Conservation (phyloP, 2,797 vertebrate genomes). For the Myiothlypis chrysogaster region DNA sequence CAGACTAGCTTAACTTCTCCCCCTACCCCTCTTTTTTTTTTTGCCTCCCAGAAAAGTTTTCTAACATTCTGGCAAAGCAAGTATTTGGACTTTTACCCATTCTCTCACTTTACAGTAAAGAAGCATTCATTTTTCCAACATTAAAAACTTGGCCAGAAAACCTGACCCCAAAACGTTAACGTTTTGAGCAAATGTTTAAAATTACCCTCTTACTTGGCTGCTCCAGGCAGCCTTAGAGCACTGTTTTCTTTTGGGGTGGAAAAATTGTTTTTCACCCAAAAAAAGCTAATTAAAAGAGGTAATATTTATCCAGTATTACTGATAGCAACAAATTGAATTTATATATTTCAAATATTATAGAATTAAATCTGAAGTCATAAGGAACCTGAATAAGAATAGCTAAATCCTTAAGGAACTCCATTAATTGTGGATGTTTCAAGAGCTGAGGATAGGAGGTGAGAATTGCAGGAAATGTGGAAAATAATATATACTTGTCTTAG, state of each 20-base stretch:
- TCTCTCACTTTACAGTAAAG: conserved; percentile 50
- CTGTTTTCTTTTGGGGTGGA: not conserved
- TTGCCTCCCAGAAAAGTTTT: conserved; percentile 43
- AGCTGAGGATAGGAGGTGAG: not conserved
- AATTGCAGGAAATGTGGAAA: not conserved
- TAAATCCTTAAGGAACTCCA: not conserved
- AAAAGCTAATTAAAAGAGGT: not conserved
- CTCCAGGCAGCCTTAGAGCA: not conserved
- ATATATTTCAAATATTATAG: not conserved
- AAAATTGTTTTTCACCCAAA: not conserved
- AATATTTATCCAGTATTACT: not conserved
- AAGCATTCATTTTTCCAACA: conserved; percentile 49
- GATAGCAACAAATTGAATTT: not conserved
- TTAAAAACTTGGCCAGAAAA: conserved; percentile 38
- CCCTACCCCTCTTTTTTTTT: not conserved
- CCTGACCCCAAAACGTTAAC: conserved; percentile 7
- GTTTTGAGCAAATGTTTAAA: conserved; percentile 63
- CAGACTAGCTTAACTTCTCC: not conserved
- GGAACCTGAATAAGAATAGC: not conserved
- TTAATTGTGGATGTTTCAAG: not conserved
- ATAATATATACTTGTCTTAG: not conserved
- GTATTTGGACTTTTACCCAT: conserved; percentile 50
- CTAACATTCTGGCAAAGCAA: conserved; percentile 35
- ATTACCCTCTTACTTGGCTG: conserved; percentile 12
- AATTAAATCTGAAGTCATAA: not conserved